These are phyloP conservation scores for Drosophila chauvacae DNA, from an alignment of 1,140 invertebrate genomes.

Conservation along the genomic window DNA sequence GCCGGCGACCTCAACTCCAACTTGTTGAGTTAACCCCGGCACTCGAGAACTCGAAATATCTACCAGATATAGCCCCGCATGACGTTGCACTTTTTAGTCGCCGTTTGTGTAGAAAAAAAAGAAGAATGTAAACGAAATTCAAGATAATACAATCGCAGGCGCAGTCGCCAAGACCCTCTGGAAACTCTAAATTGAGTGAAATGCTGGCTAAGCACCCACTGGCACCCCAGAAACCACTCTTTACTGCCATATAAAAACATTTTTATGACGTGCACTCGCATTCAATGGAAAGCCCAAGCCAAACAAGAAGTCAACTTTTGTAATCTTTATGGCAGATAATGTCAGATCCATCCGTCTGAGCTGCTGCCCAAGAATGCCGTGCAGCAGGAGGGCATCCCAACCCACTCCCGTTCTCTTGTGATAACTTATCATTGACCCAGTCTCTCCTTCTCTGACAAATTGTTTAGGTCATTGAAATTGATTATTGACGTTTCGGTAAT, in stretches of 20 bases:
- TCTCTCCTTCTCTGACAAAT: conserved; percentile 37
- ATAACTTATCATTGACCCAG: conserved; percentile 65
- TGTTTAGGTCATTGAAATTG: conserved; percentile 54
- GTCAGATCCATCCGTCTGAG: conserved; percentile 68
- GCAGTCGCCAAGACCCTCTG: conserved; percentile 59
- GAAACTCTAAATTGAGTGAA: conserved; percentile 62
- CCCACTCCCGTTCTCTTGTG: conserved; percentile 23
- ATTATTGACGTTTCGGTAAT: conserved; percentile 69
- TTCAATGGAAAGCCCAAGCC: conserved; percentile 50
- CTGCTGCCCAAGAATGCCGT: conserved; percentile 11
- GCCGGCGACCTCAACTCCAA: conserved; percentile 48
- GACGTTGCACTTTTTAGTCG: conserved; percentile 67
- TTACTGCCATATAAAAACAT: conserved; percentile 50
- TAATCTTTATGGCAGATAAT: conserved; percentile 81
- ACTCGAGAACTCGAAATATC: conserved; percentile 12
- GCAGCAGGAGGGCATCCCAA: not conserved
- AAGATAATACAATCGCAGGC: conserved; percentile 75
- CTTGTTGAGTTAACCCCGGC: conserved; percentile 45
- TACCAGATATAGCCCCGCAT: conserved; percentile 23
- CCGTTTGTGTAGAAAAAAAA: not conserved
- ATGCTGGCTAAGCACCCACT: conserved; percentile 12
- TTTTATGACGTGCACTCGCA: conserved; percentile 76
- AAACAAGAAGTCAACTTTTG: conserved; percentile 76
- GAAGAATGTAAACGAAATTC: conserved; percentile 73
- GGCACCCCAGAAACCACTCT: conserved; percentile 7